Base-by-base conservation (phyloP, 1,140 invertebrate genomes). In the Pantala flavescens region DNA sequence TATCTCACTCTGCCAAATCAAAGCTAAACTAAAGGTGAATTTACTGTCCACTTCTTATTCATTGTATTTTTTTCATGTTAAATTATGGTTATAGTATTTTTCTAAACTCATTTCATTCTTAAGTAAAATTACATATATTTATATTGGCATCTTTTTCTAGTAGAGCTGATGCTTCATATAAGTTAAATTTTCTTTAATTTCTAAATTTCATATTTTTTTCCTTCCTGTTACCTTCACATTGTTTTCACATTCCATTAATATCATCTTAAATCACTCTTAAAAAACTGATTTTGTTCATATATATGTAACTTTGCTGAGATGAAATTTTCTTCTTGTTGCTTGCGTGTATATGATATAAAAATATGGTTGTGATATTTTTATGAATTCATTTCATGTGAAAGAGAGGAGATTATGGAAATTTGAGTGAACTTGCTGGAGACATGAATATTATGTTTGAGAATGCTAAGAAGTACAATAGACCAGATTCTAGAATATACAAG, bases 401-500 rank as follows among this genome's bases (percentile, higher is more conserved):
- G 82, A 90, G 88, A 80, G 91, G 92, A 23, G 88, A 90, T 77
- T 98, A 98, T 83, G 90, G 88, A 5, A 93, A 91, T 19, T 84
- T 98, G 3, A 92, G 90, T 76, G 94, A 98, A 83, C 88, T 98
- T 74, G 93, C 94, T n/a, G 90, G 90, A 0, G 97, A 99, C 81
- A 88, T 99, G 85, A 97, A 97, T 81, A 89, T 98, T n/a, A 97
- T 99, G 91, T 97, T 99, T 86, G 93, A 98, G 81, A 99, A 98
- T 86, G 96, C 97, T 10, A 96, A 96, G 81, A 90, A 91, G 78
- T 99, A 98, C 82, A 98, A 98, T 81, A 84, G 92, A 73, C 90
- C 93, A 63, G 92, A 93, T 73, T 96, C 94, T 5, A 88, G 90
- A 78, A 84, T 98, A 28, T 98, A 96, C 79, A 93, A 93, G 83